Base-by-base conservation (phyloP, 2,888 invertebrate genomes). In the Halocaridina rubra region DNA sequence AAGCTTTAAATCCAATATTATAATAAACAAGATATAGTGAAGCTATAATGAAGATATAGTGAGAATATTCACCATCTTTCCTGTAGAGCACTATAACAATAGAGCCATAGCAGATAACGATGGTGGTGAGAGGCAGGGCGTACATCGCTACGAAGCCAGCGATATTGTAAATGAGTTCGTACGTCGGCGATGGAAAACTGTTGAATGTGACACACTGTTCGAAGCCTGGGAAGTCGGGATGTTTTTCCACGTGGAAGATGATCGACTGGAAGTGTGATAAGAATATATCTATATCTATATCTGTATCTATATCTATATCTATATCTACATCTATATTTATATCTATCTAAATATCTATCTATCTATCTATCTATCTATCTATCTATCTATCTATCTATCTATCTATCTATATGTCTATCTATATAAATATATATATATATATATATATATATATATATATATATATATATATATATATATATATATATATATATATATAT, bases 151-250 rank as follows among this genome's bases (percentile, higher is more conserved):
- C 91, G 95, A 97, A 95, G 89, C 95, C 96, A 89, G 96, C 94
- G 5, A 96, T 91, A 89, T 95, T 94, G 91, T 98, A 98, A 5
- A 94, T 93, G 86, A 96, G 91, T 91, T 97, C 95, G 90, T 96
- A 95, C 0, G 93, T 91, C 85, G 92, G 91, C 0, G 94, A 93
- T n/a, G 95, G 94, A 90, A 97, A 94, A 71, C 95, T 94, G 89
- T 96, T 94, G 91, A 95, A 96, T 0, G 96, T 95, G 80, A 98
- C 96, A 91, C 98, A 98, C 90, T 98, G 98, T 89, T 94, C 94
- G 91, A 96, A 98, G 95, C 95, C 96, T 64, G 93, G 93, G 78
- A 94, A 93, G 76, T 94, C 93, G 0, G 98, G 98, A 92, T 98
- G 98, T 57, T 92, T 92, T 90, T 96, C 96, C 78, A 96, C 93